Conservation (phyloP, 1,140 invertebrate species). For the Tetramorium simillimum region DNA sequence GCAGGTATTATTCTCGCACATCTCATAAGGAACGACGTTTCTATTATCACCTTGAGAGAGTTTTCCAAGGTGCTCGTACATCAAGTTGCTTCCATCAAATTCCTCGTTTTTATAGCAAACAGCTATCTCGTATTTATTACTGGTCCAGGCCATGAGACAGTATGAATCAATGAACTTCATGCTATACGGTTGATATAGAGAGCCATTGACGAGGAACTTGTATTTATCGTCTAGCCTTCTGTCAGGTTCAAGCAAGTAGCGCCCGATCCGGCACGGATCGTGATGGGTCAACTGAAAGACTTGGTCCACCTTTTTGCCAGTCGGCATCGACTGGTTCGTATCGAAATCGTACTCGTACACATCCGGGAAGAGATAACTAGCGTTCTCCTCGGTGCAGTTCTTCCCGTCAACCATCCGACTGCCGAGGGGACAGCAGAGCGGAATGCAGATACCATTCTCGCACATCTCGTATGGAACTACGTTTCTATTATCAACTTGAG, state of each 20-base stretch:
- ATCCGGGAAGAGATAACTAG: slow-evolving; percentile 26
- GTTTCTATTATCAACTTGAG: background rate
- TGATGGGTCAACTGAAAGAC: slow-evolving; percentile 34
- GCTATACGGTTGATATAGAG: slow-evolving; percentile 81
- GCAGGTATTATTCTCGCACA: background rate
- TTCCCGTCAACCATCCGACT: background rate
- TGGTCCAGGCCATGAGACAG: slow-evolving; percentile 63
- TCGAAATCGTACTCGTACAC: slow-evolving; percentile 17
- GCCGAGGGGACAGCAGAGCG: slow-evolving; percentile 54
- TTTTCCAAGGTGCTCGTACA: too few relatives aligned
- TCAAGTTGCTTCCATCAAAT: background rate
- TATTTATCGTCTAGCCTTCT: slow-evolving; percentile 83
- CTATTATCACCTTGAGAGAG: too few relatives aligned
- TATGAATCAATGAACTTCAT: slow-evolving; percentile 53
- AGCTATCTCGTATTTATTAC: slow-evolving; percentile 47
- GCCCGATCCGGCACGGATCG: slow-evolving; percentile 59
- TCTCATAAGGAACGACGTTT: background rate
- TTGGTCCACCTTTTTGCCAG: background rate
- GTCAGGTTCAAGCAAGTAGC: slow-evolving; percentile 84
- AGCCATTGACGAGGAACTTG: slow-evolving; percentile 85
- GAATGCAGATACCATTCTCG: background rate
- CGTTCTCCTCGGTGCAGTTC: background rate
- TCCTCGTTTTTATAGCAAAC: slow-evolving; percentile 48
- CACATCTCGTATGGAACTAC: background rate
- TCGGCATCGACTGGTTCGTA: background rate